Evolutionary conservation across 2,113 vertebrate species (phyloP), one percentile per base, ranked within the genome.

Genomic region (Menura novaehollandiae): DNA sequence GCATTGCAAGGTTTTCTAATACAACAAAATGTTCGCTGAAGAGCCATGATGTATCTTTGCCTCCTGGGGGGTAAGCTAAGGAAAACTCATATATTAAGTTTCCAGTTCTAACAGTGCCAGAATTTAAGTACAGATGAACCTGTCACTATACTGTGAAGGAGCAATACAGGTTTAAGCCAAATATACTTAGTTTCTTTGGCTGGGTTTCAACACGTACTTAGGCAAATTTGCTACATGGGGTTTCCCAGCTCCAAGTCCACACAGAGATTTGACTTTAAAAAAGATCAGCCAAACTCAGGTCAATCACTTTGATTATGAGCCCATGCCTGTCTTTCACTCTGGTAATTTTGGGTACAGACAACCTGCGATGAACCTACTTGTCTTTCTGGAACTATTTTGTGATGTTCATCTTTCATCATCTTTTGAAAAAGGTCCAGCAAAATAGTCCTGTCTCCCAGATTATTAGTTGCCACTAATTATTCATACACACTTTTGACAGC

Each of bases 61-160:
- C 93, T 90, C 88, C 78, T 85, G 75, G 56, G 82, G 37, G 35
- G 53, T 76, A 47, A 95, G 82, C 85, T 90, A 91, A 88, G 85
- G 77, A 78, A 93, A 96, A 89, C 37, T 60, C 77, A 30, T 58
- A 62, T 71, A 93, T 82, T 91, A 76, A 72, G 62, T 93, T 96
- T 94, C 89, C 79, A 88, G 37, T 58, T 93, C 83, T 64, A 93
- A 69, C 66, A 85, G 59, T 72, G 91, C 80, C 75, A 89, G 71
- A 82, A 88, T 84, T 55, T 41, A 76, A 90, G 80, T 58, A 53
- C 84, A 82, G 66, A 93, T 56, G 87, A 86, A 82, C 47, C 85
- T 96, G 85, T 92, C 88, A 89, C 74, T 75, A 5, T 23, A 47
- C 46, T 86, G 59, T 71, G 76, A 80, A 81, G 79, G 59, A 93